A percentile compares a stretch with the other conserved stretches of the same genome.
phyloP scores from a whole-genome alignment of 2,113 vertebrate species.

The Vidua chalybeata region DNA sequence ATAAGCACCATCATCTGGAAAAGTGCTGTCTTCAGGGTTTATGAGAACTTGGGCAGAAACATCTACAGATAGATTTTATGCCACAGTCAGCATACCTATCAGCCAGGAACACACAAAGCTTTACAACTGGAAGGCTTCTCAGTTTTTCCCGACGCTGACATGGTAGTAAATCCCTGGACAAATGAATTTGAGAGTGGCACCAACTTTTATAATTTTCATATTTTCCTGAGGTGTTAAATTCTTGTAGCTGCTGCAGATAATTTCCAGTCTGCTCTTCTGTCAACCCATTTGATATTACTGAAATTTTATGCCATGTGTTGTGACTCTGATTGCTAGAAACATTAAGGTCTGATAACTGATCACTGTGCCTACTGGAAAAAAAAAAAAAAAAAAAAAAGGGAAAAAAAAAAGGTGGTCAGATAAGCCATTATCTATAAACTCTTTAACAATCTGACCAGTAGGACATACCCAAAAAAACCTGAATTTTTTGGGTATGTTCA shows the following conservation, averaged over 20 bases:
- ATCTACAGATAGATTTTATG: neutral
- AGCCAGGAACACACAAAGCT: neutral
- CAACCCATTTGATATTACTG: neutral
- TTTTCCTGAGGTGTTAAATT: neutral
- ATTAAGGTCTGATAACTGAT: neutral
- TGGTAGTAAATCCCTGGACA: neutral
- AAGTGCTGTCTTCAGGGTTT: constrained; percentile 4
- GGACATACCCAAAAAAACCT: neutral
- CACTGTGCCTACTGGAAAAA: rapidly evolving
- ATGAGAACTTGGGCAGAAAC: neutral
- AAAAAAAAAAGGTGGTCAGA: neutral
- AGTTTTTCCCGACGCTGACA: neutral
- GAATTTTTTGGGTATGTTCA: neutral
- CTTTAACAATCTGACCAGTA: neutral
- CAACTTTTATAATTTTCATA: constrained; percentile 23
- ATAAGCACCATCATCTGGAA: neutral
- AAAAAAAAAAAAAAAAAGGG: neutral
- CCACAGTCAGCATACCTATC: neutral
- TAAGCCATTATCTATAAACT: neutral
- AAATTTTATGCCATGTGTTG: neutral
- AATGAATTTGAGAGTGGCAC: neutral
- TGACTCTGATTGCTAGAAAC: neutral
- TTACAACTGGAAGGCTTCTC: neutral
- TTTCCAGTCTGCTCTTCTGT: neutral
- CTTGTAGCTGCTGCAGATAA: neutral